Evolutionary conservation across 1,140 invertebrate species (phyloP), one percentile per base, ranked within the genome.

Genomic region (Riptortus pedestris): DNA sequence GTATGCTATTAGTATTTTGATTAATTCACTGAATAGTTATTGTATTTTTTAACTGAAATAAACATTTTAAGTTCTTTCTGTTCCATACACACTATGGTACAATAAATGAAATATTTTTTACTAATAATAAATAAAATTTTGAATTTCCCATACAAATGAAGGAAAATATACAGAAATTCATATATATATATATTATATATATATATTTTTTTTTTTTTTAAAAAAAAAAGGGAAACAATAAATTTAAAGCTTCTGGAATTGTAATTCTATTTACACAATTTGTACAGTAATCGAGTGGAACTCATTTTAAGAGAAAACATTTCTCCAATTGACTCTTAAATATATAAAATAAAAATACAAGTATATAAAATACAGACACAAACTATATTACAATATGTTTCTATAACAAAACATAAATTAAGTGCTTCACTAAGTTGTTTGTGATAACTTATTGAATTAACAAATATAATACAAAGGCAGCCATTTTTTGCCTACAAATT

Each of bases 391-490:
- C 51, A 55, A 24, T n/a, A 55, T 24, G 51, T 55, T 55, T 55
- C 26, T 55, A 55, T 55, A 55, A 55, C 51, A 55, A 55, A 55
- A 55, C 51, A 55, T 55, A 55, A 55, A 55, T 55, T 24, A 55
- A 24, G 51, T 55, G 51, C 24, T 27, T 55, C 24, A 55, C 51
- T 55, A 24, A 2, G 5, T 51, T 24, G 18, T 24, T 24, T 24
- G 51, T 55, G 51, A 55, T 55, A 55, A 55, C 51, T 55, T 55
- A 55, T 20, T 55, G 26, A 55, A 18, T 55, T 55, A 55, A 55
- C 51, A 55, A 47, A 55, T 55, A 55, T 55, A 55, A 55, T 55
- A 55, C 51, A 55, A 55, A 24, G 51, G 51, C 51, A 55, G 14
- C 31, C 5, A 55, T 24, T 3, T 55, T 24, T 55, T 27, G 51